These are phyloP conservation scores for Potamilus streckersoni DNA, from an alignment of 1,140 invertebrate species.

Conservation along the genomic window DNA sequence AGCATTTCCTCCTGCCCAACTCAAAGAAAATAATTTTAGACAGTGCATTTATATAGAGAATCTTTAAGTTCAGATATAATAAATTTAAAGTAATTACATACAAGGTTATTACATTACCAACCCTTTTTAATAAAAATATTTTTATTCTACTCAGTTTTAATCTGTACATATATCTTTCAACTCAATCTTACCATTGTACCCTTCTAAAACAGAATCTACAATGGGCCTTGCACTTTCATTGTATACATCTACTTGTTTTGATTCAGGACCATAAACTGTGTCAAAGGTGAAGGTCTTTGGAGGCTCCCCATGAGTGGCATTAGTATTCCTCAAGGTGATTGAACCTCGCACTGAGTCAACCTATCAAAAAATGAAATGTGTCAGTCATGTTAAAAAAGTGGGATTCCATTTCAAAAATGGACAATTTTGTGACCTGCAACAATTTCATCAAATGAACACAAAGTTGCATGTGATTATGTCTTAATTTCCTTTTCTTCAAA, in stretches of 20 bases:
- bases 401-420: not conserved
- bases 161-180: not conserved
- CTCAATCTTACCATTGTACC: slow-evolving; percentile 84
- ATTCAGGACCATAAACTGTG: slow-evolving; percentile 69
- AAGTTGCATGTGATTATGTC: not conserved
- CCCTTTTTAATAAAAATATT: not conserved
- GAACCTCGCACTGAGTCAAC: slow-evolving; percentile 82
- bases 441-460: not conserved
- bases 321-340: slow-evolving; percentile 82
- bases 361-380: slow-evolving; percentile 37
- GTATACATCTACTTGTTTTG: slow-evolving; percentile 87
- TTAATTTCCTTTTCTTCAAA: no score
- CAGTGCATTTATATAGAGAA: no score
- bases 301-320: slow-evolving; percentile 66
- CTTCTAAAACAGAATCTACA: slow-evolving; percentile 93
- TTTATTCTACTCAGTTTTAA: not conserved
- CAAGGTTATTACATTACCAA: no score
- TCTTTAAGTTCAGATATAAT: no score
- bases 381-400: not conserved
- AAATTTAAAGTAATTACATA: no score
- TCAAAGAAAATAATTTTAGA: no score
- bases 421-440: no score
- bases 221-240: slow-evolving; percentile 88
- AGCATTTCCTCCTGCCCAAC: no score
- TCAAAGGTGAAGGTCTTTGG: slow-evolving; percentile 93